Percentiles rank a stretch among this genome's conserved stretches.
Conservation (phyloP, 2,888 invertebrate genomes). For the Meiosimyza platycephala region DNA sequence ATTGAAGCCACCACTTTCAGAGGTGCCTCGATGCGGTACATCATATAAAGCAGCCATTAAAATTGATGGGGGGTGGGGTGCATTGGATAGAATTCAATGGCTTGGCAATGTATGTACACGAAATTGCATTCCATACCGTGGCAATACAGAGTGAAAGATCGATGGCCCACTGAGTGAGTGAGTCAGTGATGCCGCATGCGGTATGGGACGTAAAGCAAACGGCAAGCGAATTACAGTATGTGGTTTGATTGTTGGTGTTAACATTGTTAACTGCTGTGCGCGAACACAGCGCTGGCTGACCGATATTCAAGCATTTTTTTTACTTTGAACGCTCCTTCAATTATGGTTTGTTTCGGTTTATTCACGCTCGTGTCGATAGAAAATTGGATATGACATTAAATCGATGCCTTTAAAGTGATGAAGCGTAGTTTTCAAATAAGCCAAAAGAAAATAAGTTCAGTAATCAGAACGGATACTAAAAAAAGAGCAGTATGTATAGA, state of each 20-base stretch:
- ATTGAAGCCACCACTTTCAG: conserved; percentile 40
- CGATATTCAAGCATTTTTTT: conserved; percentile 34
- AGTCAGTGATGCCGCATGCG: conserved; percentile 8
- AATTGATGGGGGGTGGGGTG: conserved; percentile 35
- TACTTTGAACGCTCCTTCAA: neutral
- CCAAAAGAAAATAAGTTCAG: too few relatives aligned
- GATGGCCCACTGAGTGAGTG: conserved; percentile 42
- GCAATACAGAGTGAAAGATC: conserved; percentile 32
- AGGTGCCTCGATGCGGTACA: conserved; percentile 48
- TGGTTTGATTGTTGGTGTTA: conserved; percentile 35
- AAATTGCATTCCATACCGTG: conserved; percentile 17
- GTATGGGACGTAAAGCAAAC: neutral
- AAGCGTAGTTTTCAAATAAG: too few relatives aligned
- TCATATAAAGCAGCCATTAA: conserved; percentile 62
- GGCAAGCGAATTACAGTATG: neutral
- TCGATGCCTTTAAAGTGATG: conserved; percentile 28
- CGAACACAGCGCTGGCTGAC: conserved; percentile 27
- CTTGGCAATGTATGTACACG: conserved; percentile 46
- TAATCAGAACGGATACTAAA: too few relatives aligned
- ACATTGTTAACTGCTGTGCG: conserved; percentile 41
- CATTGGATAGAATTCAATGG: conserved; percentile 45
- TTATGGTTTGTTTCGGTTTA: conserved; percentile 36
- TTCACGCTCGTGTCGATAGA: conserved; percentile 39
- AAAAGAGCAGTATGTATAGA: too few relatives aligned
- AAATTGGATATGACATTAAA: conserved; percentile 40